These are phyloP conservation scores for Choristoneura fumiferana DNA, from an alignment of 1,140 invertebrate species.

Conservation along the genomic window DNA sequence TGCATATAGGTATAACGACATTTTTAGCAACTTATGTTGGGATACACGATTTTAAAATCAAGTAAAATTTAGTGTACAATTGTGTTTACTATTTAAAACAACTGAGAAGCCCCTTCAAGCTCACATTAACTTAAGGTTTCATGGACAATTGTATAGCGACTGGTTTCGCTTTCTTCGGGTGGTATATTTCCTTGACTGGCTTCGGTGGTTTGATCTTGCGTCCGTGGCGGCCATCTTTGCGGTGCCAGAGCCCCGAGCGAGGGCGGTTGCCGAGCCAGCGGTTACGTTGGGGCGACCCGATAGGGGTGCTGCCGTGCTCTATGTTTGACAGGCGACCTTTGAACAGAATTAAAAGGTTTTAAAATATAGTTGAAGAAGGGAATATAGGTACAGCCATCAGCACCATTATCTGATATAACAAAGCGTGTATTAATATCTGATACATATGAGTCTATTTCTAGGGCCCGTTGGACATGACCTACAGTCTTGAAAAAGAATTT, in stretches of 20 bases:
- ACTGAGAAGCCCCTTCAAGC: too few species aligned
- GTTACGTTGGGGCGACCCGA: constrained; percentile 90
- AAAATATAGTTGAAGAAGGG: constrained; percentile 3
- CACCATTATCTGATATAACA: too few species aligned
- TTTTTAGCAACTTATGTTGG: too few species aligned
- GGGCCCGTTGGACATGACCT: too few species aligned
- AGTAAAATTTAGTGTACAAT: too few species aligned
- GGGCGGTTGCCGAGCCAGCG: constrained; percentile 93
- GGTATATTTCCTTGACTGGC: constrained; percentile 55
- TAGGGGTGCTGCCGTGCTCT: constrained; percentile 84
- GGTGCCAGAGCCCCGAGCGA: constrained; percentile 94
- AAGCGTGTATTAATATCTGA: too few species aligned
- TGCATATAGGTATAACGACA: too few species aligned
- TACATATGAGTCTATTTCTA: too few species aligned
- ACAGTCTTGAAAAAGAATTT: too few species aligned
- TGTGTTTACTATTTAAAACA: too few species aligned
- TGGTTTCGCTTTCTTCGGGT: constrained; percentile 24
- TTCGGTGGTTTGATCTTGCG: constrained; percentile 87
- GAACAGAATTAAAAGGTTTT: constrained; percentile 15
- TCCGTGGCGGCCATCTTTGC: constrained; percentile 93
- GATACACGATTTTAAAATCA: too few species aligned
- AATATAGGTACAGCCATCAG: too few species aligned
- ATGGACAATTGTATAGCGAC: constrained; percentile 47
- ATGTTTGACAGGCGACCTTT: constrained; percentile 92
- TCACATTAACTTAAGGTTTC: constrained; percentile 32